A percentile compares a stretch with the other conserved stretches of the same genome.
Conservation (phyloP, 2,113 vertebrate genomes). For the Poecilia latipinna region DNA sequence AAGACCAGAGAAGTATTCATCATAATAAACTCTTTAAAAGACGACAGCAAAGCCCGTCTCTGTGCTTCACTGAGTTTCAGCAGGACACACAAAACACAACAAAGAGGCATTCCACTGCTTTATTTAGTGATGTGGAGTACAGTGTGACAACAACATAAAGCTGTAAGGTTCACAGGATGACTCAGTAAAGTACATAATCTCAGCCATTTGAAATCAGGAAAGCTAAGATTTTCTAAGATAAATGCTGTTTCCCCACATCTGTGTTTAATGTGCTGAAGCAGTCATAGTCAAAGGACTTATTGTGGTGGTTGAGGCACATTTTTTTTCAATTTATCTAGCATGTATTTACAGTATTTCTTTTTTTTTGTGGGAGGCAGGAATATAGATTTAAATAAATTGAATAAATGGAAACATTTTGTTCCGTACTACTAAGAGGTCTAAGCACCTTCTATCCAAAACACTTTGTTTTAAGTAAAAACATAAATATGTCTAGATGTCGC, state of each 20-base stretch:
- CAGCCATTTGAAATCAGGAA: neutral
- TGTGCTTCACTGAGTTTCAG: neutral
- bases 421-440: neutral
- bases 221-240: slow-evolving; percentile 26
- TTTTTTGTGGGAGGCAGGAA: neutral
- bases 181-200: neutral
- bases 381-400: neutral
- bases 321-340: neutral
- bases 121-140: neutral
- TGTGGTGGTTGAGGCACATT: slow-evolving; percentile 44
- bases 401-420: neutral
- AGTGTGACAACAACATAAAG: slow-evolving; percentile 5
- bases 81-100: neutral
- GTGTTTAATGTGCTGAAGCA: slow-evolving; percentile 1
- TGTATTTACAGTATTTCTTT: neutral
- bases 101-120: slow-evolving; percentile 14
- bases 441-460: neutral
- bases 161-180: slow-evolving; percentile 7
- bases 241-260: neutral
- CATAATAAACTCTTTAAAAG: neutral
- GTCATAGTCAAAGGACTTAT: slow-evolving; percentile 1
- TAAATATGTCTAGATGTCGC: neutral
- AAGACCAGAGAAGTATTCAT: neutral
- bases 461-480: neutral
- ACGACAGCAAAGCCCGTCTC: neutral